These are phyloP conservation scores for Limonius californicus DNA, from an alignment of 1,140 invertebrate species.

Conservation along the genomic window DNA sequence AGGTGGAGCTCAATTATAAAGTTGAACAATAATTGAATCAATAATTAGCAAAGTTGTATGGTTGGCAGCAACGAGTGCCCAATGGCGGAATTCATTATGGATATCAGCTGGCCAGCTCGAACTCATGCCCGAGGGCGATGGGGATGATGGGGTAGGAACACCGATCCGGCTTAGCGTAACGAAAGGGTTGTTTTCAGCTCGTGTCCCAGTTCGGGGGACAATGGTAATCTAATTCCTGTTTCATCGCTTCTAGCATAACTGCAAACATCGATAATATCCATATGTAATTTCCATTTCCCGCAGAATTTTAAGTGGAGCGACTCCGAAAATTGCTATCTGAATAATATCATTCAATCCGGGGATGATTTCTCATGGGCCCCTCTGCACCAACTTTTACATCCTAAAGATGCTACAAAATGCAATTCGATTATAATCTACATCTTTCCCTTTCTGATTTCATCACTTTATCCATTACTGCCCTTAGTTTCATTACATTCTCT, in stretches of 20 bases:
- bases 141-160: not conserved
- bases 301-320: not conserved
- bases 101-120: not conserved
- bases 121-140: not conserved
- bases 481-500: no score
- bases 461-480: no score
- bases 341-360: not conserved
- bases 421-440: no score
- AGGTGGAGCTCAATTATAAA: constrained; percentile 13
- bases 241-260: constrained; percentile 1
- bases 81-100: constrained; percentile 5
- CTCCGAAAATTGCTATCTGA: not conserved
- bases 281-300: not conserved
- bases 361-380: no score
- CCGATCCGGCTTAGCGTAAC: not conserved
- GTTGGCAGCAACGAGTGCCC: not conserved
- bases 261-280: constrained; percentile 1
- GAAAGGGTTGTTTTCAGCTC: not conserved
- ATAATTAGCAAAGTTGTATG: constrained; percentile 9
- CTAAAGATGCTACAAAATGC: no score
- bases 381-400: no score
- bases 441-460: no score
- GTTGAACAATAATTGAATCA: constrained; percentile 15
- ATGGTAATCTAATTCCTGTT: constrained; percentile 1
- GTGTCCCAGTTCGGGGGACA: not conserved